These are phyloP conservation scores for Lepidurus arcticus DNA, from an alignment of 1,140 invertebrate species.

Conservation along the genomic window DNA sequence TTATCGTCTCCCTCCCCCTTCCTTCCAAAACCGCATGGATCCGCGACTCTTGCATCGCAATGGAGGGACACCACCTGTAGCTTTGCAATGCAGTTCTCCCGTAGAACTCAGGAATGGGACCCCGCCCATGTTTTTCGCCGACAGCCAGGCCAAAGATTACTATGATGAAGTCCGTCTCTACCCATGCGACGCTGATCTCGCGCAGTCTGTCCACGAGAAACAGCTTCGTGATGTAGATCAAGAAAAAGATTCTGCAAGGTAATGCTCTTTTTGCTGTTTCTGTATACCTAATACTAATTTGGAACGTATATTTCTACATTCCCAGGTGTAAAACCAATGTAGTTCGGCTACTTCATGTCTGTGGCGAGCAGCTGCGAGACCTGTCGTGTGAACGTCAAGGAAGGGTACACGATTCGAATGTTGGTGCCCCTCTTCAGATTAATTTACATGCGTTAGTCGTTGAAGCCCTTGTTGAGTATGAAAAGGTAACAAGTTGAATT, in stretches of 20 bases:
- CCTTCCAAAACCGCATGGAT: not conserved
- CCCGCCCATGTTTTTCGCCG: not conserved
- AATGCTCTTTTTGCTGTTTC: not conserved
- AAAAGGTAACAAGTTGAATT: not conserved
- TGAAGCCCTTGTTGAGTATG: not conserved
- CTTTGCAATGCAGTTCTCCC: slow-evolving; percentile 12
- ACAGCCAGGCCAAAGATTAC: not conserved
- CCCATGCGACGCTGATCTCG: not conserved
- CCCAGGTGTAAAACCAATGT: not conserved
- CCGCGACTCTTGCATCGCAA: not conserved
- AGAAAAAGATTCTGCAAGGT: not conserved
- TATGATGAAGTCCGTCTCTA: not conserved
- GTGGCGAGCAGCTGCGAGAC: not conserved
- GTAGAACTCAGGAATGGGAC: not conserved
- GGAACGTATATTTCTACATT: not conserved
- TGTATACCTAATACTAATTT: not conserved
- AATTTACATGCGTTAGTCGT: not conserved
- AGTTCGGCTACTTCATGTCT: not conserved
- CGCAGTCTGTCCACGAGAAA: not conserved
- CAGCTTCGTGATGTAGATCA: not conserved
- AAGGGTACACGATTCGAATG: not conserved
- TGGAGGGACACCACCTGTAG: not conserved
- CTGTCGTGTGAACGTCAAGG: not conserved
- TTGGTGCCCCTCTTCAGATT: not conserved
- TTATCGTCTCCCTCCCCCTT: not conserved